Base-by-base conservation (phyloP, 2,797 vertebrate genomes). In the Cossypha heuglini region DNA sequence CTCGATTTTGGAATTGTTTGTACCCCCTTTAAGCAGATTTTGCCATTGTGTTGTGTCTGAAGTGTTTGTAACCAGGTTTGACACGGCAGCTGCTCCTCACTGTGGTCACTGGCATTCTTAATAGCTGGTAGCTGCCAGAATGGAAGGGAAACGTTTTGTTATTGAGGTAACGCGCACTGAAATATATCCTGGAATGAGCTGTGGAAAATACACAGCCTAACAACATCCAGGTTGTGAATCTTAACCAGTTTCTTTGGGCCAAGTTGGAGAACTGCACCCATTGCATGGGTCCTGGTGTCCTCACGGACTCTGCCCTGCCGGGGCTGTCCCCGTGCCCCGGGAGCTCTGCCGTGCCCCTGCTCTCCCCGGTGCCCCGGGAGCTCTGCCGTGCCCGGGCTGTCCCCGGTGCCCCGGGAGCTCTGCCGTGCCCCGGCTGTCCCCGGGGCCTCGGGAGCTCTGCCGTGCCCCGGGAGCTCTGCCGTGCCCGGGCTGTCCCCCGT, bases 211-310 rank as follows among this genome's bases (percentile, higher is more conserved):
- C 13, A 1, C n/a, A 16, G 19, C 28, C 40, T 2, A 1, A 26
- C 0, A 13, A 17, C 87, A 35, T 1, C 5, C 13, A 2, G 1
- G 52, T 52, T 12, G 24, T 0, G 1, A 6, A 11, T 16, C 5
- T 21, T 22, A 24, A 10, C 3, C 51, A 4, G 9, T 4, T 26
- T 24, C 10, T 9, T 12, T 3, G 22, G 64, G 13, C 5, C 33
- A 4, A 16, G 9, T 2, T 11, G 4, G 42, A 3, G 59, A 19
- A 1, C 12, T 4, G 52, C 5, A 10, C 0, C 2, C 31, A 0
- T 0, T 2, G 16, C 42, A 3, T 4, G 15, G 13, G 4, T 7
- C 26, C 28, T 11, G 25, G 14, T 48, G 46, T 22, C 46, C 46
- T 14, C 13, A 46, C 22, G 4, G 21, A 10, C 21, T 13, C 45